Evolutionary conservation across 2,797 vertebrate species (phyloP), one percentile per base, ranked within the genome.

Genomic region (Apogon talboti): DNA sequence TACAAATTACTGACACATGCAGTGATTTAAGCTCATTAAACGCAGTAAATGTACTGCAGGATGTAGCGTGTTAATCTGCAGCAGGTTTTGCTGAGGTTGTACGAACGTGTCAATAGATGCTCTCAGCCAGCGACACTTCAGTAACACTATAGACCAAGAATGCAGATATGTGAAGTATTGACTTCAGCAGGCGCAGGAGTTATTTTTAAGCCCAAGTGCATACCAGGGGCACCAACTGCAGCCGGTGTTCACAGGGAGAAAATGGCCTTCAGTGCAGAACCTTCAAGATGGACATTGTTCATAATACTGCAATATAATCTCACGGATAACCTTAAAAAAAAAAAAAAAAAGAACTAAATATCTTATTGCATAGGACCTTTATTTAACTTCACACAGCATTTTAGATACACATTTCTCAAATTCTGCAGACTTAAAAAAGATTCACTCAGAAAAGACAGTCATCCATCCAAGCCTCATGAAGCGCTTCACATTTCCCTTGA

Each of bases 341-440:
- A 7, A 10, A 21, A 21, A 21, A 2, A 5, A 16, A 7, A 19
- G 0, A 13, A 11, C 4, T 16, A 11, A 10, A 16, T 11, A 11
- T 1, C 7, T 71, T 82, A 71, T 93, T 94, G 92, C 93, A 94
- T 93, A 93, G 89, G 62, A 84, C 70, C 70, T 93, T 93, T 92
- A 92, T 92, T 92, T 21, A 79, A 76, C 63, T 71, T 72, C 54
- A 85, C 9, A 80, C 66, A 71, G 24, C 18, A 49, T 44, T 78
- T 81, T 47, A 87, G 35, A 71, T 54, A 79, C 51, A 77, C 40
- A 54, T 58, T 64, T 64, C 11, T 76, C 51, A 78, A 74, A 78
- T 62, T 78, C 40, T 52, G 69, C 35, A 83, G 6, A 73, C 38
- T 53, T 76, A 35, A 58, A 74, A 82, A 78, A 28, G 24, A 5